These are phyloP conservation scores for Nothocercus nigrocapillus DNA, from an alignment of 2,113 vertebrate species.

Conservation along the genomic window DNA sequence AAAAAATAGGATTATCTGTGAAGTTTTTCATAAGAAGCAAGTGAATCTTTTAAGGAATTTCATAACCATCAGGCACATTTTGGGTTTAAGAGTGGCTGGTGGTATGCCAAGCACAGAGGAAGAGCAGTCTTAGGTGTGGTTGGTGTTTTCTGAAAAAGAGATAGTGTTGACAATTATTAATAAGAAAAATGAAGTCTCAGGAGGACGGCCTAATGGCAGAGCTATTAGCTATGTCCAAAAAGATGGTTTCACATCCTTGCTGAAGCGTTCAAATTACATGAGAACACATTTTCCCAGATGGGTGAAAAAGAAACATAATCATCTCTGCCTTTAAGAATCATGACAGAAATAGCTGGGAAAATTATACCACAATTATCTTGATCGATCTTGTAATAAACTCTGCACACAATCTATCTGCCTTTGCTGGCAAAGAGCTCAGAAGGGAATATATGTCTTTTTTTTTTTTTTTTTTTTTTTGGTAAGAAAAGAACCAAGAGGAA, in stretches of 20 bases:
- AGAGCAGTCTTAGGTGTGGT: constrained; percentile 26
- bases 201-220: constrained; percentile 50
- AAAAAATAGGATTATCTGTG: neutral
- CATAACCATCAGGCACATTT: neutral
- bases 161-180: constrained; percentile 64
- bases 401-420: constrained; percentile 40
- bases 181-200: constrained; percentile 38
- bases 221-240: constrained; percentile 26
- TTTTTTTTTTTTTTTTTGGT: neutral
- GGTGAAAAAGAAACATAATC: constrained; percentile 35
- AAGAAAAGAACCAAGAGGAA: neutral
- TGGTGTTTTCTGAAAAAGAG: constrained; percentile 53
- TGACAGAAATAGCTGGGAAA: constrained; percentile 51
- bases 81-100: neutral
- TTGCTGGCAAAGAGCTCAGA: neutral
- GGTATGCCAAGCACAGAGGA: neutral
- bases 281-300: constrained; percentile 55
- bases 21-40: neutral
- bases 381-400: constrained; percentile 57
- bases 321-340: constrained; percentile 40
- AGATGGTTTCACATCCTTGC: constrained; percentile 35
- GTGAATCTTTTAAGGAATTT: neutral
- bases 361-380: constrained; percentile 52
- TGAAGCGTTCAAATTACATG: constrained; percentile 12
- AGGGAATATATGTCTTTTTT: neutral